A percentile compares a stretch with the other conserved stretches of the same genome.
phyloP scores from a whole-genome alignment of 2,888 invertebrate genomes.

The Sarcophaga carnaria region DNA sequence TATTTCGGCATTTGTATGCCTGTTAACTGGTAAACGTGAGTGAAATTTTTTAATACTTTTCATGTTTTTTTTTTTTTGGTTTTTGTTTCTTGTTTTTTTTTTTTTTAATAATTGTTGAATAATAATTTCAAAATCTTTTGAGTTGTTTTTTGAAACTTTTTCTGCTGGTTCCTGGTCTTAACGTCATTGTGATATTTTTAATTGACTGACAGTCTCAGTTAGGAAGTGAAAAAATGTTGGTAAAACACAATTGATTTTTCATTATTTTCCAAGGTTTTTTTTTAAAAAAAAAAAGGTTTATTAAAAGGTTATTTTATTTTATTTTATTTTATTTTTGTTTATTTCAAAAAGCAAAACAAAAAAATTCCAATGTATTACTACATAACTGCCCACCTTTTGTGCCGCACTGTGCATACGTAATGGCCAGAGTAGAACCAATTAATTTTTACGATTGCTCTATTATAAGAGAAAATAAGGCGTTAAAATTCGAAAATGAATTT shows the following conservation, averaged over 20 bases:
- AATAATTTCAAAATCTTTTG: neutral
- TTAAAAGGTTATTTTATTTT: too few relatives aligned
- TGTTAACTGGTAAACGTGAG: slow-evolving; percentile 41
- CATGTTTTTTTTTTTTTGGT: neutral
- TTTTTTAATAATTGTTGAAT: slow-evolving; percentile 18
- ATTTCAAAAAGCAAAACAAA: too few relatives aligned
- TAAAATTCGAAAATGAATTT: too few relatives aligned
- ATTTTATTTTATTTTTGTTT: too few relatives aligned
- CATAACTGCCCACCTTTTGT: neutral
- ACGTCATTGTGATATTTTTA: neutral
- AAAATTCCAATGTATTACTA: neutral
- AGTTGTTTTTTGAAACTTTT: neutral
- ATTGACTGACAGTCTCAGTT: neutral
- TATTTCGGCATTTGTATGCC: slow-evolving; percentile 8
- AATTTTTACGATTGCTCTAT: too few relatives aligned
- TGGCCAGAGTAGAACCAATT: neutral
- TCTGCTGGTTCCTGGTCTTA: neutral
- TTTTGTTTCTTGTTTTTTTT: neutral
- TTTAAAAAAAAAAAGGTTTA: neutral
- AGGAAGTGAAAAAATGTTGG: too few relatives aligned
- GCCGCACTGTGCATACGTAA: neutral
- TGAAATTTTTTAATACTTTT: slow-evolving; percentile 41
- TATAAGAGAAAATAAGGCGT: too few relatives aligned
- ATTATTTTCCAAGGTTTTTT: neutral
- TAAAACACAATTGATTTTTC: neutral